A percentile compares a stretch with the other conserved stretches of the same genome.
Conservation (phyloP, 2,113 vertebrate genomes). For the Thinocorus orbignyianus region DNA sequence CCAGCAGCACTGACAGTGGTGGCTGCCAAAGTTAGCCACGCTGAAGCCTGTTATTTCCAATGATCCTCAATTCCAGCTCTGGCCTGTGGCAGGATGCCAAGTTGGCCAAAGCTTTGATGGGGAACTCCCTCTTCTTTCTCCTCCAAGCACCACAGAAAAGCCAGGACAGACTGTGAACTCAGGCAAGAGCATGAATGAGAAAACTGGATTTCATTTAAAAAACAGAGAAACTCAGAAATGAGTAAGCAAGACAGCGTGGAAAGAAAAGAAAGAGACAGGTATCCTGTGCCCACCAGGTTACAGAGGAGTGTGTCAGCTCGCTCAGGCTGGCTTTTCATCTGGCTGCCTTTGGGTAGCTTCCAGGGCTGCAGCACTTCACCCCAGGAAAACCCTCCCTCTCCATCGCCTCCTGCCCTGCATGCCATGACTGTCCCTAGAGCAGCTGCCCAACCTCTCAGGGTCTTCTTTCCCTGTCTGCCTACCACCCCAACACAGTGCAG, state of each 20-base stretch:
- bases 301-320: fast-evolving
- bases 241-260: neutral
- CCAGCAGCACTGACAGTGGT: neutral
- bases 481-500: fast-evolving
- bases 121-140: neutral
- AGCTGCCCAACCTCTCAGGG: neutral
- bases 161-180: neutral
- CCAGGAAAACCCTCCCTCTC: neutral
- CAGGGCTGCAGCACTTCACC: neutral
- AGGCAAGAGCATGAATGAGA: neutral
- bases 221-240: neutral
- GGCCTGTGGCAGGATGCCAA: neutral
- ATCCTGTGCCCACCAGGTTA: neutral
- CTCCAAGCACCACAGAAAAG: neutral
- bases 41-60: neutral
- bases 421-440: neutral
- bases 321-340: neutral
- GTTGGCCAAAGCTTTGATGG: neutral
- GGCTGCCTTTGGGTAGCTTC: neutral
- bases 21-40: neutral
- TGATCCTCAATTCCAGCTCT: neutral
- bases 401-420: fast-evolving
- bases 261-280: neutral
- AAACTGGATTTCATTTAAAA: neutral
- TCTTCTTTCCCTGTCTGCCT: neutral